Evolutionary conservation across 2,797 vertebrate genomes (phyloP).

Genomic region (Cottoperca gobio): DNA sequence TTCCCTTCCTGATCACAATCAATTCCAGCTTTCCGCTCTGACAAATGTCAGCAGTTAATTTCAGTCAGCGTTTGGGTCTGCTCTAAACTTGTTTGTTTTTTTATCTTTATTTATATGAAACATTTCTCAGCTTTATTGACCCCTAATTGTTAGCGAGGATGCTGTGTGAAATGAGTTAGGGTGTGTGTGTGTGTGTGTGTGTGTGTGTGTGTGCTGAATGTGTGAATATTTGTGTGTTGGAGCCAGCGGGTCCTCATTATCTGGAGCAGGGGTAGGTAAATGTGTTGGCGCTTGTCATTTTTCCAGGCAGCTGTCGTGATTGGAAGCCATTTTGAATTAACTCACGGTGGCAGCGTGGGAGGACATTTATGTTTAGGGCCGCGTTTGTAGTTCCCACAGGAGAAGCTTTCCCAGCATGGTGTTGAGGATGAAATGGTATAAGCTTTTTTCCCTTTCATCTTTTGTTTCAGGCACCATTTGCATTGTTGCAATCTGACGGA

Average conservation of each 20-base stretch:
- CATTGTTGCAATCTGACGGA: slow-evolving; percentile 13
- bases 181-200: not conserved
- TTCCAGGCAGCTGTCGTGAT: slow-evolving; percentile 64
- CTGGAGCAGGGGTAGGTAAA: slow-evolving; percentile 75
- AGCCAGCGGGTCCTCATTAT: slow-evolving; percentile 74
- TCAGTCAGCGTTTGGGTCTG: slow-evolving; percentile 8
- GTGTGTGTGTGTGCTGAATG: not conserved
- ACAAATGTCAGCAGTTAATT: slow-evolving; percentile 61
- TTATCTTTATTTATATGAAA: slow-evolving; percentile 49
- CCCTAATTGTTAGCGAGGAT: slow-evolving; percentile 37
- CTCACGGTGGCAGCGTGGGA: slow-evolving; percentile 52
- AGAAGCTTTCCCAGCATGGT: slow-evolving; percentile 9
- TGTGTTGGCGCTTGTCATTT: slow-evolving; percentile 70
- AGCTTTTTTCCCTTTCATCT: not conserved
- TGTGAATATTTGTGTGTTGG: slow-evolving; percentile 27
- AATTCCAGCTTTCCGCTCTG: slow-evolving; percentile 43
- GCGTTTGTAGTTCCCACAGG: slow-evolving; percentile 2
- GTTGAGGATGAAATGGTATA: slow-evolving; percentile 1
- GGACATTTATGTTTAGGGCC: slow-evolving; percentile 49
- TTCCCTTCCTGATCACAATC: slow-evolving; percentile 38
- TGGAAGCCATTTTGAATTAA: slow-evolving; percentile 61
- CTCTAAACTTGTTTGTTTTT: slow-evolving; percentile 35
- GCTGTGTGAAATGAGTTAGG: slow-evolving; percentile 21
- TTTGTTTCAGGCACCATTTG: not conserved
- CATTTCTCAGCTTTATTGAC: slow-evolving; percentile 51